Base-by-base conservation (phyloP, 2,113 vertebrate genomes). In the Acanthisitta chloris region DNA sequence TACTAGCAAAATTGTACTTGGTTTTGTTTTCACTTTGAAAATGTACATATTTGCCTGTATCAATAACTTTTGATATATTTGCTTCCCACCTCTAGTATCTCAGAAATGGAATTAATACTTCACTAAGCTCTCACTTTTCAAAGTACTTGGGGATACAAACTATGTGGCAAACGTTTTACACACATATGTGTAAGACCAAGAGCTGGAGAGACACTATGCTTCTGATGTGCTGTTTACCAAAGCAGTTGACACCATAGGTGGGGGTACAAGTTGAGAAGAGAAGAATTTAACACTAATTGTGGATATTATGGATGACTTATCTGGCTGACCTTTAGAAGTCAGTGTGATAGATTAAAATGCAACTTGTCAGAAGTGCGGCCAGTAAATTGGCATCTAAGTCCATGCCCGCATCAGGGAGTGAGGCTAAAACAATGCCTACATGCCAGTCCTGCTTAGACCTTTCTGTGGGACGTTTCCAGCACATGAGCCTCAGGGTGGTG, bases 261-360 rank as follows among this genome's bases (percentile, higher is more conserved):
- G 81, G 18, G 24, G n/a, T 17, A 82, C 1, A 10, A 80, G 40
- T 8, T 20, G 79, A 8, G 18, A 86, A 87, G 59, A 87, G 46
- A 26, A 46, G 62, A 91, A 88, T 77, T 95, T 79, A 74, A 51
- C n/a, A 33, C 57, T 92, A 90, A 54, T 38, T 83, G 38, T 58
- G 38, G 5, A 8, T 65, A 40, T 91, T 84, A 91, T 65, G 71
- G 57, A 88, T 69, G 70, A 14, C 38, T 87, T 94, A 79, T 82
- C 81, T 91, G 70, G 9, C 14, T 91, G 66, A 54, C 74, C 74
- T 85, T 82, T 88, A 82, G 76, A 86, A 94, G 81, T 66, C 52
- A 87, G 34, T 17, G 12, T 33, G 14, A 73, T 48, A 61, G 70
- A 93, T 24, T 91, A 85, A 87, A 94, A 87, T 0, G 1, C 48